These are phyloP conservation scores for Hoplodrina ambigua DNA, from an alignment of 2,888 invertebrate genomes.

Conservation along the genomic window DNA sequence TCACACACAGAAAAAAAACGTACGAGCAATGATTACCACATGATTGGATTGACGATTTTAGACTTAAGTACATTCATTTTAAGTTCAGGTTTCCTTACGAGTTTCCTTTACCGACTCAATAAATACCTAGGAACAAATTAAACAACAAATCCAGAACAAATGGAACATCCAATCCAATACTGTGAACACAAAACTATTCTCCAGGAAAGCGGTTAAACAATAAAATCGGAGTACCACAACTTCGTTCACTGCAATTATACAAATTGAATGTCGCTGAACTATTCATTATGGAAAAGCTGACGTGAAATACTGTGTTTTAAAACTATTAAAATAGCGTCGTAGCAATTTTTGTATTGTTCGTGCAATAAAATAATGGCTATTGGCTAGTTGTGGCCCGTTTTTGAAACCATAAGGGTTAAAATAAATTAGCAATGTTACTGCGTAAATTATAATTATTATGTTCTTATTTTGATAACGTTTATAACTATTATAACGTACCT, in stretches of 20 bases:
- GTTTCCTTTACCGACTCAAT: background rate
- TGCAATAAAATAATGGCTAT: conserved; percentile 23
- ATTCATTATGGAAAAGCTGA: conserved; percentile 64
- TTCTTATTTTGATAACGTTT: too few species aligned
- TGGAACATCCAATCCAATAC: conserved; percentile 44
- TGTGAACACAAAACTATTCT: conserved; percentile 36
- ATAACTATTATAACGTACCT: too few species aligned
- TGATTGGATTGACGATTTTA: too few species aligned
- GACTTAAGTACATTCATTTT: too few species aligned
- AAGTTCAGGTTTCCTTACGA: too few species aligned
- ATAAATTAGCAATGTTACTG: too few species aligned
- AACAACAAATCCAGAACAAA: conserved; percentile 28
- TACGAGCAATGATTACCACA: too few species aligned
- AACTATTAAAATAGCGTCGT: conserved; percentile 42
- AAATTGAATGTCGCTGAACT: conserved; percentile 73
- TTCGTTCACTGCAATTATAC: conserved; percentile 72
- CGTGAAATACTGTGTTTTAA: conserved; percentile 49
- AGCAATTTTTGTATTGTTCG: conserved; percentile 17
- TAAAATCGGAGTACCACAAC: conserved; percentile 69
- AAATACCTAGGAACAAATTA: conserved; percentile 11
- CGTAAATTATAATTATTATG: too few species aligned
- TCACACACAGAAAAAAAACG: too few species aligned
- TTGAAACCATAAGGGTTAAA: background rate
- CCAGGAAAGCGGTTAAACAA: conserved; percentile 58
- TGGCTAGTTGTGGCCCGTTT: conserved; percentile 17